Evolutionary conservation across 2,113 vertebrate species (phyloP), one percentile per base, ranked within the genome.

Genomic region (Pachycephala philippinensis): DNA sequence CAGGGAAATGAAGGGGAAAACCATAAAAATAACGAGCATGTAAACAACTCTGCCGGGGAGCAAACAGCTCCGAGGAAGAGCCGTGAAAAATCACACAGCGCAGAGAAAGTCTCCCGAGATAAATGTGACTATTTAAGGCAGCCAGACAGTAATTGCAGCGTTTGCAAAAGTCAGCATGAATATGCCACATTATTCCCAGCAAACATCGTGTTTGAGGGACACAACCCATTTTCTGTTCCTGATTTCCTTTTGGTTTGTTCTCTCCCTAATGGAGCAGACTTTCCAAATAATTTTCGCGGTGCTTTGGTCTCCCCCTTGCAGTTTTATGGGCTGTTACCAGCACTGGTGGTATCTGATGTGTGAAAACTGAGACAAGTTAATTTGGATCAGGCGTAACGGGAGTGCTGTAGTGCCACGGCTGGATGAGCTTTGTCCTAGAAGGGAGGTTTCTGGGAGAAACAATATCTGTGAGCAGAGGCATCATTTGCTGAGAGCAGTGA

Each of bases 51-150:
- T 42, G 61, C 79, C 0, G 0, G 40, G 44, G 50, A 92, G 31
- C 20, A 71, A 75, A 81, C 13, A 27, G 76, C 93, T 91, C 60
- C 0, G n/a, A 66, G 80, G 83, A 87, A 71, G 80, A 91, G 69
- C 26, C 0, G 26, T 69, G 87, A 93, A 84, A 89, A 93, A 82
- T 76, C 77, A 37, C 23, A 57, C 23, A 17, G 37, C 79, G 59
- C 45, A 76, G 53, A 72, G 57, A 52, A 82, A 76, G 35, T 30
- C 89, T 93, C 84, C 57, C 0, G 10, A 87, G 89, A 94, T 76
- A 64, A 87, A 89, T 35, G 89, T 11, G 39, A 76, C 93, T 89
- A 93, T 89, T 88, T 74, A 86, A 85, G 61, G 74, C 91, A 91
- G 75, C 9, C 84, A 74, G 69, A 13, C 75, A 53, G 59, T 77